These are phyloP conservation scores for Brenthis ino DNA, from an alignment of 2,888 invertebrate genomes.

Conservation along the genomic window DNA sequence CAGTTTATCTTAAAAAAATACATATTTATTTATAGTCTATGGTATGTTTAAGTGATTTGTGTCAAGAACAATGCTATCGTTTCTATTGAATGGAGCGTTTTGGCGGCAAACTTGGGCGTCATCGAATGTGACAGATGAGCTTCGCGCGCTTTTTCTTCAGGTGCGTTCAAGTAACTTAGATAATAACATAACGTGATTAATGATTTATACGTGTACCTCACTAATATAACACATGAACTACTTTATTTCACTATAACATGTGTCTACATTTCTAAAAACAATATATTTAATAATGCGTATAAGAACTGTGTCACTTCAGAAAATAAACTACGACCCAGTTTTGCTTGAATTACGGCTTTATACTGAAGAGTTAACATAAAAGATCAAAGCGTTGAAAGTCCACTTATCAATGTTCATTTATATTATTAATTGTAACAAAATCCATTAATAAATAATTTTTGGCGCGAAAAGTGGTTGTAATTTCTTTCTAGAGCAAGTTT, in stretches of 20 bases:
- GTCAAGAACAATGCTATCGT: conserved; percentile 62
- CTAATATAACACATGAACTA: neutral
- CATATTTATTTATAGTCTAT: conserved; percentile 21
- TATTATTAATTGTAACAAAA: conserved; percentile 26
- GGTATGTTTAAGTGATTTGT: conserved; percentile 49
- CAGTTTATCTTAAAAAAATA: conserved; percentile 24
- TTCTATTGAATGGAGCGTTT: conserved; percentile 62
- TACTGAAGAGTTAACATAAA: conserved; percentile 45
- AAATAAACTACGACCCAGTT: conserved; percentile 65
- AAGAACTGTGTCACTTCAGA: conserved; percentile 61
- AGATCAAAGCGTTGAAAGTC: conserved; percentile 56
- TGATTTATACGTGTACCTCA: conserved; percentile 37
- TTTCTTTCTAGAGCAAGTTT: conserved; percentile 33
- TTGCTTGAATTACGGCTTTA: conserved; percentile 53
- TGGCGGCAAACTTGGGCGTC: conserved; percentile 64
- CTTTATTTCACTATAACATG: conserved; percentile 19
- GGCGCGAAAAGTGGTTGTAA: conserved; percentile 25
- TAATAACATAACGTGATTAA: conserved; percentile 51
- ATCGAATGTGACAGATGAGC: conserved; percentile 70
- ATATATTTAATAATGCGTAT: conserved; percentile 35
- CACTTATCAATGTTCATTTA: conserved; percentile 19
- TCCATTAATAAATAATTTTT: conserved; percentile 25
- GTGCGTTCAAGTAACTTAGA: conserved; percentile 73
- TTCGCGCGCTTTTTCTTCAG: conserved; percentile 73
- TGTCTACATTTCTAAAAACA: conserved; percentile 42